phyloP scores from a whole-genome alignment of 2,113 vertebrate species.

The Eudyptes chrysolophus region DNA sequence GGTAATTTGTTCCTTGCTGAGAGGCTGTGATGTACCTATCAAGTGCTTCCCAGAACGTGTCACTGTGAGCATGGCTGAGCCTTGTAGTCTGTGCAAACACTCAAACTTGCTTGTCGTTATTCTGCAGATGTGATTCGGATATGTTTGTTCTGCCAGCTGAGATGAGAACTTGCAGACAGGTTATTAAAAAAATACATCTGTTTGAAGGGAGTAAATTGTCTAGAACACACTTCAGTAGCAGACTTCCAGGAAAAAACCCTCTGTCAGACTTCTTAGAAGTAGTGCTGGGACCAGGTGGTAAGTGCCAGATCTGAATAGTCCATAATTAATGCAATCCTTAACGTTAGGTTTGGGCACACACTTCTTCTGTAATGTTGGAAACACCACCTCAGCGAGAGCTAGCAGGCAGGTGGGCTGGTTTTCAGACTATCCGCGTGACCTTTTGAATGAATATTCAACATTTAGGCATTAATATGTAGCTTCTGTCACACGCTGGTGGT shows the following conservation, averaged over 20 bases:
- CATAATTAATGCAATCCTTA: not conserved
- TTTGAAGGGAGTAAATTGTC: constrained; percentile 4
- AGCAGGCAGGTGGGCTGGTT: not conserved
- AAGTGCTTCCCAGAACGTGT: not conserved
- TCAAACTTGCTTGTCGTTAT: accelerated
- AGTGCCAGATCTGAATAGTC: not conserved
- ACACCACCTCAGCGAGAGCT: not conserved
- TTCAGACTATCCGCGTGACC: not conserved
- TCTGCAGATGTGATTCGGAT: not conserved
- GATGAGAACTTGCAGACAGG: constrained; percentile 1
- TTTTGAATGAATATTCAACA: not conserved
- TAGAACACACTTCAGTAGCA: not conserved
- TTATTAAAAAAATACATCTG: not conserved
- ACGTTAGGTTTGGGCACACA: not conserved
- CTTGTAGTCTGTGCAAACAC: not conserved
- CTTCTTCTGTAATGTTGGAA: not conserved
- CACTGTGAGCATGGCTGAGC: not conserved
- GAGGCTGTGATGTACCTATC: not conserved
- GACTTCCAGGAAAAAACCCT: constrained; percentile 38
- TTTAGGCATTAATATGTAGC: not conserved
- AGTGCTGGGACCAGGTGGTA: not conserved
- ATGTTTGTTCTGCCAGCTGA: constrained; percentile 25
- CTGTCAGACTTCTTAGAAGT: constrained; percentile 39
- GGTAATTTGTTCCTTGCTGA: not conserved
- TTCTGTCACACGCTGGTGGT: not conserved